Evolutionary conservation across 2,113 vertebrate species (phyloP), one percentile per base, ranked within the genome.

Genomic region (Sinocyclocheilus anophthalmus): DNA sequence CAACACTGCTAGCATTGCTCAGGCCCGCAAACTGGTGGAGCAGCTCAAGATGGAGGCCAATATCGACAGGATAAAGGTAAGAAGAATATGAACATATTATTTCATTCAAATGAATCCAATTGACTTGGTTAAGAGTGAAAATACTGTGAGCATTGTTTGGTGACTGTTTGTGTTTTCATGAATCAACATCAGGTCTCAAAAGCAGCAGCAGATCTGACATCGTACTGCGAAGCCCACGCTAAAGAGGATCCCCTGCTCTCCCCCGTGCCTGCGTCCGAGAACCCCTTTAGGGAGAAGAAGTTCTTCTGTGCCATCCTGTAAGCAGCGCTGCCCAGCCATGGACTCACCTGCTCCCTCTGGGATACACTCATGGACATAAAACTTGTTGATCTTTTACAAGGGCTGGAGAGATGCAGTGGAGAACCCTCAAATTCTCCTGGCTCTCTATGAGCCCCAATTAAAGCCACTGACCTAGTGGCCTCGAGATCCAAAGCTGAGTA

Each of bases 31-130:
- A 94, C 96, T 98, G 95, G 98, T 99, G 93, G 98, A 99, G 86
- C 98, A 99, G 95, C 97, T 99, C 87, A 99, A 99, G 94, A 99
- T 99, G 98, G 98, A 99, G 91, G 98, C 98, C 92, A 99, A 98
- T 92, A 99, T 99, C 0, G 98, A 99, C 91, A 96, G 98, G 94
- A 99, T 99, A 97, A 99, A 99, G 96, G 98, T 98, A 86, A 90
- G 61, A 50, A 2, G 13, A 20, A 76, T 12, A 5, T 53, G 8
- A 30, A 33, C 8, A 16, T 16, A 18, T 33, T 42, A 9, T 67
- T 30, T 48, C 45, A 48, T 48, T 12, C 45, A 12, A 12, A 12
- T 48, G 11, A 48, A 48, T 3, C 45, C 2, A 3, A 12, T 48
- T 12, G 22, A 39, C 55, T 45, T 37, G 30, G 9, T 70, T 70